These are phyloP conservation scores for Dicerorhinus sumatrensis DNA, from an alignment of 2,113 vertebrate species.

Conservation along the genomic window DNA sequence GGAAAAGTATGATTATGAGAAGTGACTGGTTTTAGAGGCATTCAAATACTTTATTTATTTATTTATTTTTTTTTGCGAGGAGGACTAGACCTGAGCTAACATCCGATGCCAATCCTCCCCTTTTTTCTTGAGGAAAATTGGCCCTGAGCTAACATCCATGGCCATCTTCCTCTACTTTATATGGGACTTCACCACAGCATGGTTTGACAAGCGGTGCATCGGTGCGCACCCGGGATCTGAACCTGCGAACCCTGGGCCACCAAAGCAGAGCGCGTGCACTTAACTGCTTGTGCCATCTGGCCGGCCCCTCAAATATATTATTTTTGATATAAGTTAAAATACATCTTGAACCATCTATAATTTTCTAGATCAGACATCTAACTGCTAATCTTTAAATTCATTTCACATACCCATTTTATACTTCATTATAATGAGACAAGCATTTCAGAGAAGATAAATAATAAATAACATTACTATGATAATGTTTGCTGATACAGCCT, in stretches of 20 bases:
- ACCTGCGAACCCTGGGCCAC: too few relatives aligned
- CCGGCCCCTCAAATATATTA: neutral
- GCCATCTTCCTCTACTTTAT: too few relatives aligned
- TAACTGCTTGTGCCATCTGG: too few relatives aligned
- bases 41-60: neutral
- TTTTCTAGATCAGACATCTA: neutral
- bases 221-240: too few relatives aligned
- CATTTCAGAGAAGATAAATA: neutral
- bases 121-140: too few relatives aligned
- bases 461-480: conserved; percentile 40
- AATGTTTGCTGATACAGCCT: neutral
- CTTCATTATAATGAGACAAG: neutral
- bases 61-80: too few relatives aligned
- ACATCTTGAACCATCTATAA: neutral
- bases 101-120: too few relatives aligned
- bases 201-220: too few relatives aligned
- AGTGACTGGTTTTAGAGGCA: neutral
- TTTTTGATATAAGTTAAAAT: conserved; percentile 10
- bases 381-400: neutral
- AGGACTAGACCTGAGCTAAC: too few relatives aligned
- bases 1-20: neutral
- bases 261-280: too few relatives aligned
- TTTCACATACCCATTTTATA: neutral
- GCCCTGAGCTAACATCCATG: too few relatives aligned
- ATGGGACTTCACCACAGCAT: too few relatives aligned